Evolutionary conservation across 2,113 vertebrate genomes (phyloP).

Genomic region (Macquaria australasica): DNA sequence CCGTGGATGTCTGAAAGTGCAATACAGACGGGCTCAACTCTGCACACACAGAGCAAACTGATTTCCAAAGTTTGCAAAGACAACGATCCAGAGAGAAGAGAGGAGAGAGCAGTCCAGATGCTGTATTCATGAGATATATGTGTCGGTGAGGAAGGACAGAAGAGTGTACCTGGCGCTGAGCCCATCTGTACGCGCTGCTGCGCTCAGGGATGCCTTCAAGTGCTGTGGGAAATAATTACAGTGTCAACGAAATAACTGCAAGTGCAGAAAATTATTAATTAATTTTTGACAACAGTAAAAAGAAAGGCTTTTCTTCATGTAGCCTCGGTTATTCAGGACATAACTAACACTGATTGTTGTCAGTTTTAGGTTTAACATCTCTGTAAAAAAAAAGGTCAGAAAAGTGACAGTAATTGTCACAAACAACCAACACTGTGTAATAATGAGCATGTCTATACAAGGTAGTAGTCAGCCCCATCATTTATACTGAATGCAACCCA

Average conservation of each 20-base stretch:
- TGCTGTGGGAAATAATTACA: constrained; percentile 11
- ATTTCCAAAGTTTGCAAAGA: background rate
- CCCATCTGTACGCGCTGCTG: background rate
- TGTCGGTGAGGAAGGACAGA: background rate
- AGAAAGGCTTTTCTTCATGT: background rate
- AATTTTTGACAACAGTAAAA: background rate
- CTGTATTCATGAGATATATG: background rate
- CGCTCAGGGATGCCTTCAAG: constrained; percentile 41
- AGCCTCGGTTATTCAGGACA: background rate
- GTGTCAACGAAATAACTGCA: background rate
- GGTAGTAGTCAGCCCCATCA: background rate
- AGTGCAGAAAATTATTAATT: background rate
- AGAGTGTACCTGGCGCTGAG: constrained; percentile 1
- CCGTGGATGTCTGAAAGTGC: constrained; percentile 24
- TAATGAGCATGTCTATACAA: background rate
- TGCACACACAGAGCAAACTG: background rate
- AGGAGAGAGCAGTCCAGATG: background rate
- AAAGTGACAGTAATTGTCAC: too few relatives aligned
- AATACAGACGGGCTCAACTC: background rate
- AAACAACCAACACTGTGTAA: background rate
- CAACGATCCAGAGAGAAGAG: background rate
- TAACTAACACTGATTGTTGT: background rate
- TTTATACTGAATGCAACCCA: background rate
- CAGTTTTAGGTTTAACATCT: background rate
- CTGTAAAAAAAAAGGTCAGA: too few relatives aligned